Conservation (phyloP, 2,888 invertebrate genomes). For the Drosophila falleni region DNA sequence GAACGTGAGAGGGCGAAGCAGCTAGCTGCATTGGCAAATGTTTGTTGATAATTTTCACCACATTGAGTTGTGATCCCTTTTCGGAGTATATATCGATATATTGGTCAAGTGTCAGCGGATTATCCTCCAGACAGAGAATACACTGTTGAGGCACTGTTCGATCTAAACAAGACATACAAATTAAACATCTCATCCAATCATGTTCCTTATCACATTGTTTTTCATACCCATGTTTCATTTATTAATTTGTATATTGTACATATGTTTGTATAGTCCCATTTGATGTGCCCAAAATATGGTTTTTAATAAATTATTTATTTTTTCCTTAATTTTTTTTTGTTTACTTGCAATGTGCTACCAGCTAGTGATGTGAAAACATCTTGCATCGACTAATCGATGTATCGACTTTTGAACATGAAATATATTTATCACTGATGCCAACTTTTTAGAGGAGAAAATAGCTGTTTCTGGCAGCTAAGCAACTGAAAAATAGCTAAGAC, state of each 20-base stretch:
- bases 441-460: too few species aligned
- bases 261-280: slow-evolving; percentile 30
- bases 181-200: too few species aligned
- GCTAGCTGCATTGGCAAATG: slow-evolving; percentile 65
- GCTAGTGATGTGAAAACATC: too few species aligned
- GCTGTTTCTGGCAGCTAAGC: too few species aligned
- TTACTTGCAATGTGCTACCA: not conserved
- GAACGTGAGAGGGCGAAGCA: slow-evolving; percentile 6
- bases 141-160: slow-evolving; percentile 36
- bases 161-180: slow-evolving; percentile 22
- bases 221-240: slow-evolving; percentile 53
- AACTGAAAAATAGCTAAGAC: too few species aligned
- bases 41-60: slow-evolving; percentile 59
- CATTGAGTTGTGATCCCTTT: slow-evolving; percentile 46
- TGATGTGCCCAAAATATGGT: slow-evolving; percentile 1
- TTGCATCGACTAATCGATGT: too few species aligned
- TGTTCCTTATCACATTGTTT: not conserved
- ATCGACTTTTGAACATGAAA: too few species aligned
- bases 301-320: not conserved
- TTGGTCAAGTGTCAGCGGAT: slow-evolving; percentile 31
- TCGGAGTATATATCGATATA: slow-evolving; percentile 58
- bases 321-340: not conserved
- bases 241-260: slow-evolving; percentile 27
- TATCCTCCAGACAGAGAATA: slow-evolving; percentile 68
- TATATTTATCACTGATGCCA: too few species aligned